Evolutionary conservation across 1,140 invertebrate species (phyloP), one percentile per base, ranked within the genome.

Genomic region (Scaptodrosophila lebanonensis): DNA sequence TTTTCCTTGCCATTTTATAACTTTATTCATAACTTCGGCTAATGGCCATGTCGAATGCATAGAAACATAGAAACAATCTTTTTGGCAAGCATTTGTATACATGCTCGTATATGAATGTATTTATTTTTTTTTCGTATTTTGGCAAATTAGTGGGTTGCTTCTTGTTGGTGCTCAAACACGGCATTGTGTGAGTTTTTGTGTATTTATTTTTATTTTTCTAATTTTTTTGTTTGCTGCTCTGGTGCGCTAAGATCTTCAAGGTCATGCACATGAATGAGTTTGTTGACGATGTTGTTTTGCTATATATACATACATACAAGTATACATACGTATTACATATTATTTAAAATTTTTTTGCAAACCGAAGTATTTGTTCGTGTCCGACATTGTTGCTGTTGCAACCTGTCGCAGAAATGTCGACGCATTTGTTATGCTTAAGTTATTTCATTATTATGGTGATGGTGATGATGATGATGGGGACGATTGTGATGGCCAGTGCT

Each of bases 241-340:
- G 48, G 49, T 72, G 73, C 69, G 71, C 68, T 67, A 54, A 82
- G 82, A 70, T 82, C 75, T 75, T 82, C 75, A 82, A 82, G 75
- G 75, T 66, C 69, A 66, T 66, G 73, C 53, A 69, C 62, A 62
- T 66, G 75, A 69, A 58, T 73, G 68, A 79, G 53, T 79, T 52
- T 79, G 65, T 76, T 70, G 58, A 52, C 39, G 25, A 59, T 50
- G 63, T 66, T 63, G 73, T 79, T 33, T 59, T 54, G 48, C 12
- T 36, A 16, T 56, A 44, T 51, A n/a, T n/a, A n/a, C n/a, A n/a
- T n/a, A n/a, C n/a, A n/a, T n/a, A n/a, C n/a, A n/a, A n/a, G n/a
- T n/a, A n/a, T n/a, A n/a, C n/a, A n/a, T n/a, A n/a, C n/a, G n/a
- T 82, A 82, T 82, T 82, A 73, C 73, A 82, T 82, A 79, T 73